A percentile compares a stretch with the other conserved stretches of the same genome.
Evolutionary conservation across 2,888 invertebrate species (phyloP).

Genomic region (Drosophila putrida): DNA sequence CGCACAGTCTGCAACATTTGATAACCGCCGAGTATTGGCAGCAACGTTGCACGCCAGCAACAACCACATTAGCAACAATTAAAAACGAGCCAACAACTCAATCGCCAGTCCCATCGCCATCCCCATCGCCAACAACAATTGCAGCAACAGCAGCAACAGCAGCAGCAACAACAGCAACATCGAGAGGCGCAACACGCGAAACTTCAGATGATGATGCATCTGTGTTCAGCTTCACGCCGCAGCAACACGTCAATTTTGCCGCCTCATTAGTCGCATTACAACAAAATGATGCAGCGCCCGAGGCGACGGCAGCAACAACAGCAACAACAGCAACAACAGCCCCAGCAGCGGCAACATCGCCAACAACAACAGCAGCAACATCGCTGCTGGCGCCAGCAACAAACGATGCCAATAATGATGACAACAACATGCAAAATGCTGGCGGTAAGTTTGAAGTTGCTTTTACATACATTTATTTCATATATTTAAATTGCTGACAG

Average conservation of each 20-base stretch:
- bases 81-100: constrained; percentile 78
- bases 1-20: constrained; percentile 78
- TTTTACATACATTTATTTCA: constrained; percentile 22
- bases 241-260: constrained; percentile 75
- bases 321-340: constrained; percentile 50
- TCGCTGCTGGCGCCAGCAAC: constrained; percentile 69
- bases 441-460: constrained; percentile 73
- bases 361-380: constrained; percentile 48
- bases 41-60: constrained; percentile 51
- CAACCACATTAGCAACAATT: constrained; percentile 53
- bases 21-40: constrained; percentile 76
- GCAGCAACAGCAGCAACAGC: constrained; percentile 24
- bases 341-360: constrained; percentile 37
- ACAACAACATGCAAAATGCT: constrained; percentile 74
- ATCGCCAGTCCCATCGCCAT: constrained; percentile 56
- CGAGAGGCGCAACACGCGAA: constrained; percentile 11
- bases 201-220: constrained; percentile 32
- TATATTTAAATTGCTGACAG: constrained; percentile 18
- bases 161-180: constrained; percentile 16
- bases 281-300: constrained; percentile 78
- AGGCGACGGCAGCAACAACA: constrained; percentile 54
- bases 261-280: constrained; percentile 81
- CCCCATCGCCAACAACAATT: constrained; percentile 21
- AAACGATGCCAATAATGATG: constrained; percentile 52
- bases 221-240: constrained; percentile 68